Percentiles rank a stretch among this genome's conserved stretches.
Conservation (phyloP, 2,797 vertebrate species). For the Myotis daubentonii region DNA sequence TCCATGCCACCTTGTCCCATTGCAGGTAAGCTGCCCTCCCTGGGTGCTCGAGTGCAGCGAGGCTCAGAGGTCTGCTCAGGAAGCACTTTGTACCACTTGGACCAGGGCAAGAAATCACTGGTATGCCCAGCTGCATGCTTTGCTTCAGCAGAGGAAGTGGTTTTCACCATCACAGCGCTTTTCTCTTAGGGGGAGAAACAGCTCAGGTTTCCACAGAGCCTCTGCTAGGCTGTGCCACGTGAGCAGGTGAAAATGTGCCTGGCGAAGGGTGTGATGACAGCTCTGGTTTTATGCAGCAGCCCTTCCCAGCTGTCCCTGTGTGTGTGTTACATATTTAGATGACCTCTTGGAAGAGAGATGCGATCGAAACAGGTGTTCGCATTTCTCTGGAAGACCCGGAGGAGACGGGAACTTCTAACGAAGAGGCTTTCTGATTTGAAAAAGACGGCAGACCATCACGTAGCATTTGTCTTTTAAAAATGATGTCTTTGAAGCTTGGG, state of each 20-base stretch:
- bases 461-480: neutral
- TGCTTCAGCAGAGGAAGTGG: neutral
- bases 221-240: neutral
- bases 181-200: neutral
- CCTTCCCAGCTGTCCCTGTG: conserved; percentile 8
- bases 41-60: neutral
- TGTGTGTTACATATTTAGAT: neutral
- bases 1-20: neutral
- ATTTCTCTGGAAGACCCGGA: neutral
- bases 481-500: neutral
- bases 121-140: neutral
- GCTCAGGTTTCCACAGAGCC: neutral
- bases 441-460: neutral
- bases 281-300: neutral
- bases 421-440: neutral
- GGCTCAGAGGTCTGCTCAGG: neutral
- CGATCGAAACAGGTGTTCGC: neutral
- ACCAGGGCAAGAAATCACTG: neutral
- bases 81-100: neutral
- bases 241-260: conserved; percentile 15
- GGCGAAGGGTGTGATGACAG: neutral
- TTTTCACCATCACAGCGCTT: conserved; percentile 3
- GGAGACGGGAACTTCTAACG: neutral
- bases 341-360: neutral
- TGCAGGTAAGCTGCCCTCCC: neutral